phyloP scores from a whole-genome alignment of 2,888 invertebrate species.

The Chouioia cunea region DNA sequence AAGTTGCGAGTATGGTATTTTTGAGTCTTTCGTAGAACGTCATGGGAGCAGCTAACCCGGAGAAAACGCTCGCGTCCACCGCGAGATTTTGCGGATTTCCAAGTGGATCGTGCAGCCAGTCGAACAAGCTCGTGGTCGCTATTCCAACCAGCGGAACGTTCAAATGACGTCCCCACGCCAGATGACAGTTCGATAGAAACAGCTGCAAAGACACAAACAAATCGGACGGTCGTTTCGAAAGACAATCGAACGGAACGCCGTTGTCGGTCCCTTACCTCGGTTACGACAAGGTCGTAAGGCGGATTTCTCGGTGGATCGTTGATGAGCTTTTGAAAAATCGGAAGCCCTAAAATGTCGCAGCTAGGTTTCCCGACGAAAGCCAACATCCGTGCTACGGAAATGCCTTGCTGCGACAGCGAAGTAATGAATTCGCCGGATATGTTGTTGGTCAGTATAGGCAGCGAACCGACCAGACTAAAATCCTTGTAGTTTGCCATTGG shows the following conservation, averaged over 20 bases:
- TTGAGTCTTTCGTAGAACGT: slow-evolving; percentile 56
- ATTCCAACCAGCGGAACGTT: slow-evolving; percentile 56
- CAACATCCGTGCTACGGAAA: too few species aligned
- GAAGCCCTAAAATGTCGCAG: too few species aligned
- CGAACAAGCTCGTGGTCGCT: slow-evolving; percentile 51
- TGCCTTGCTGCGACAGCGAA: too few species aligned
- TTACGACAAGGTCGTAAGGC: too few species aligned
- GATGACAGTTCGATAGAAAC: slow-evolving; percentile 56
- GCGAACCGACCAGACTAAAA: slow-evolving; percentile 51
- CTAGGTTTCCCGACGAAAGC: too few species aligned
- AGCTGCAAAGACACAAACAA: slow-evolving; percentile 51
- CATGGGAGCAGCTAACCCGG: slow-evolving; percentile 49
- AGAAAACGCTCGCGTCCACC: slow-evolving; percentile 51
- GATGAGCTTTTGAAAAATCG: not conserved
- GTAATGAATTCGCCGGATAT: slow-evolving; percentile 49
- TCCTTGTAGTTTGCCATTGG: slow-evolving; percentile 58
- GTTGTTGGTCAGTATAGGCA: slow-evolving; percentile 54
- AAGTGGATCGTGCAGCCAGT: slow-evolving; percentile 56
- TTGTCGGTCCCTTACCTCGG: too few species aligned
- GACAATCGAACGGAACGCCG: too few species aligned
- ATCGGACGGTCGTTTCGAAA: too few species aligned
- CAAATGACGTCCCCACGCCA: slow-evolving; percentile 56
- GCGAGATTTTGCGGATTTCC: slow-evolving; percentile 57
- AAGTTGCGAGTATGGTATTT: slow-evolving; percentile 48
- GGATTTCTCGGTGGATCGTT: too few species aligned